Conservation (phyloP, 2,888 invertebrate genomes). For the Smittia aterrima region DNA sequence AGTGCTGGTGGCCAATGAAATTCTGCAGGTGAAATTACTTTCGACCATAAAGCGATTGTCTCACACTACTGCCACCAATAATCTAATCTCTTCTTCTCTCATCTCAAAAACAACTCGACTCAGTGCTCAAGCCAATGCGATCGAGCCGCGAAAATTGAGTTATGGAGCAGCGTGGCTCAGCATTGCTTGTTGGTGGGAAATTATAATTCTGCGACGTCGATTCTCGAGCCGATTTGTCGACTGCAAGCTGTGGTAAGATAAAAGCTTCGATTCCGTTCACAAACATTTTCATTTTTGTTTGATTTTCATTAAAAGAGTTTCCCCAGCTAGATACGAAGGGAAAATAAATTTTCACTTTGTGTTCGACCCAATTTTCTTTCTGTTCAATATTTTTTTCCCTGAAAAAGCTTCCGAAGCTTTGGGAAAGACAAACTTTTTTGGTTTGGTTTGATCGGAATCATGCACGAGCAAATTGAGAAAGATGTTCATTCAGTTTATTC, state of each 20-base stretch:
- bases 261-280: background rate
- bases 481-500: too few relatives aligned
- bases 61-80: background rate
- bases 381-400: too few relatives aligned
- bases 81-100: background rate
- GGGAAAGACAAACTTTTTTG: too few relatives aligned
- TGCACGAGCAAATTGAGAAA: too few relatives aligned
- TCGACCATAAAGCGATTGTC: background rate
- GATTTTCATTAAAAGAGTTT: too few relatives aligned
- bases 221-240: conserved; percentile 53
- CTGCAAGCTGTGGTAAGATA: conserved; percentile 52
- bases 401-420: too few relatives aligned
- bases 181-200: conserved; percentile 54
- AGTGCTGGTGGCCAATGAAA: conserved; percentile 54
- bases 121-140: conserved; percentile 46
- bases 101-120: background rate
- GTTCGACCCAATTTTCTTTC: too few relatives aligned
- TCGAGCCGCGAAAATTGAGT: conserved; percentile 52
- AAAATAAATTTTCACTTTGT: too few relatives aligned
- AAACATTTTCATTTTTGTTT: too few relatives aligned
- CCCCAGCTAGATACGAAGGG: too few relatives aligned
- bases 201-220: conserved; percentile 54
- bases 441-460: too few relatives aligned
- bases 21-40: conserved; percentile 51
- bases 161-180: conserved; percentile 54